Conservation (phyloP, 37 sponge, comb jelly and placozoan species). For the Dysidea cf. avara region DNA sequence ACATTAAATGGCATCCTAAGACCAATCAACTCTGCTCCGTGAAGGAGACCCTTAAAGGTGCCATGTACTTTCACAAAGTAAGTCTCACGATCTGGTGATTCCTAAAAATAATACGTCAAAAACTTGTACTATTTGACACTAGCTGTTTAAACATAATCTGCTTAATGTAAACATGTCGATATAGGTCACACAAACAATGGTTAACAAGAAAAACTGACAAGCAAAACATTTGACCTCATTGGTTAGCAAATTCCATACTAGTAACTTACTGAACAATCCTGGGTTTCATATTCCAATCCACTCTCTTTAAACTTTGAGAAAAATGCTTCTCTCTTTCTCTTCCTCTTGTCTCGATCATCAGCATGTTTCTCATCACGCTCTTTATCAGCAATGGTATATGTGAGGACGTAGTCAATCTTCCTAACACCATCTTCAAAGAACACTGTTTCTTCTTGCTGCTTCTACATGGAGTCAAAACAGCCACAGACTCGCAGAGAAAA, state of each 20-base stretch:
- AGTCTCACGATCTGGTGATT: constrained; percentile 47
- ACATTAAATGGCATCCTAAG: constrained; percentile 56
- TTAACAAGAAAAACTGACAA: too few relatives aligned
- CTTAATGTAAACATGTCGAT: too few relatives aligned
- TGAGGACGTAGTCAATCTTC: constrained; percentile 41
- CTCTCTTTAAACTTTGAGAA: too few relatives aligned
- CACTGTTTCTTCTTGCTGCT: constrained; percentile 26
- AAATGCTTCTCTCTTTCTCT: not conserved
- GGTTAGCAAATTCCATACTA: too few relatives aligned
- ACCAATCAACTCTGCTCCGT: constrained; percentile 44
- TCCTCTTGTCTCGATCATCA: constrained; percentile 48
- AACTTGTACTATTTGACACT: too few relatives aligned
- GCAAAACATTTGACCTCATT: too few relatives aligned
- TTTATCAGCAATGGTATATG: constrained; percentile 19
- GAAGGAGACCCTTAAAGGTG: constrained; percentile 23
- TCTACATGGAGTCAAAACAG: not conserved
- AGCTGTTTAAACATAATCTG: too few relatives aligned
- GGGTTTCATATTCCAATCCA: too few relatives aligned
- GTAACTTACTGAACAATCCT: too few relatives aligned
- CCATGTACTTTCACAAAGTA: constrained; percentile 60
- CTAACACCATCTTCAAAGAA: constrained; percentile 50
- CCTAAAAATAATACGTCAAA: not conserved
- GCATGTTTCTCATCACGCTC: constrained; percentile 15
- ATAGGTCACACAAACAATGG: not conserved
- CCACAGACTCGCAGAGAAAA: too few relatives aligned